Evolutionary conservation across 2,888 invertebrate species (phyloP).

Genomic region (Frankliniella intonsa): DNA sequence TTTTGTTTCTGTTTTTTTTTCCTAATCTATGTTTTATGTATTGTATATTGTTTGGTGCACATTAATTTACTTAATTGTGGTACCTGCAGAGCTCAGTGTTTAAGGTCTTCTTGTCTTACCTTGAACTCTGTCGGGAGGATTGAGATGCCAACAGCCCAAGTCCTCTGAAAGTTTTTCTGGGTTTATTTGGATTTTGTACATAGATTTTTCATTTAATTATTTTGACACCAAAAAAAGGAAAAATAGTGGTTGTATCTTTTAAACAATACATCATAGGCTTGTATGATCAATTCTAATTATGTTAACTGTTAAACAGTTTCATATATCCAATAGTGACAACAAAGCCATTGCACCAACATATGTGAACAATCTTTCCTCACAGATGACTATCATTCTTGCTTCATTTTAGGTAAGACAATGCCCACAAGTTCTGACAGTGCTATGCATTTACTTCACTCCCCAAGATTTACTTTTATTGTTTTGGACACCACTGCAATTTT

Average conservation of each 20-base stretch:
- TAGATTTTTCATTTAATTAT: not conserved
- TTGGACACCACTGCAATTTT: not conserved
- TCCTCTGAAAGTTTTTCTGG: not conserved
- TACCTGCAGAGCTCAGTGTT: not conserved
- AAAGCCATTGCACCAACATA: not conserved
- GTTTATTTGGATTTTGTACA: not conserved
- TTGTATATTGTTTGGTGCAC: not conserved
- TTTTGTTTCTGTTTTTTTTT: conserved; percentile 3
- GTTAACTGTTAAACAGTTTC: not conserved
- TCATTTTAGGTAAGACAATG: not conserved
- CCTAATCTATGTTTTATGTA: conserved; percentile 6
- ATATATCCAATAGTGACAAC: not conserved
- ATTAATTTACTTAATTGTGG: conserved; percentile 25
- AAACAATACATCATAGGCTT: not conserved
- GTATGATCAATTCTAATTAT: not conserved
- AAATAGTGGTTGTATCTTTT: not conserved
- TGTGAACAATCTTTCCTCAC: not conserved
- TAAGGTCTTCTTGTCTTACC: not conserved
- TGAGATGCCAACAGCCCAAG: conserved; percentile 11
- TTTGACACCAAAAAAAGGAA: not conserved
- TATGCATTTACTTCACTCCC: not conserved
- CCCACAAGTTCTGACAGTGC: conserved; percentile 2
- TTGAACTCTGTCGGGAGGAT: conserved; percentile 17
- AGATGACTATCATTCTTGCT: not conserved
- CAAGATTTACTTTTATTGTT: not conserved